Percentiles rank a stretch among this genome's conserved stretches.
phyloP scores from a whole-genome alignment of 2,113 vertebrate species.

The Willisornis vidua region DNA sequence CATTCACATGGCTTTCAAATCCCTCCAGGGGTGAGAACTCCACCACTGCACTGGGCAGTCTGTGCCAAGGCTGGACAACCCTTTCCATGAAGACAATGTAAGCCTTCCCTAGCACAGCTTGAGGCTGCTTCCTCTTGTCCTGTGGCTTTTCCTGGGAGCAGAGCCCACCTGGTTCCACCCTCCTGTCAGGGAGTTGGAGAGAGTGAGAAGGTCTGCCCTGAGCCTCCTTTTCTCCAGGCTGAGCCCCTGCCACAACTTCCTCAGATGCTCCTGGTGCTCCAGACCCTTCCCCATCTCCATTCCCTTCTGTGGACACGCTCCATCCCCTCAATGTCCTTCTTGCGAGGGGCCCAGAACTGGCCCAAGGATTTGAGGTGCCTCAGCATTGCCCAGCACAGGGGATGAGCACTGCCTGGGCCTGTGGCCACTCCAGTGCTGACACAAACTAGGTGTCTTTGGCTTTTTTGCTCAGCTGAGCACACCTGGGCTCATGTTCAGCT shows the following conservation, averaged over 20 bases:
- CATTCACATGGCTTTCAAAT: fast-evolving
- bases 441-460: background rate
- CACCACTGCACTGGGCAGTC: background rate
- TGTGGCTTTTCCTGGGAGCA: background rate
- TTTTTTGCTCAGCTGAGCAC: background rate
- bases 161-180: background rate
- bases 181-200: background rate
- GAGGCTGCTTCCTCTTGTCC: background rate
- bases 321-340: background rate
- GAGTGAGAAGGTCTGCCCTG: background rate
- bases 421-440: background rate
- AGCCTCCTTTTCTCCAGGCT: background rate
- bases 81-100: background rate
- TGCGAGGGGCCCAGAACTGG: background rate
- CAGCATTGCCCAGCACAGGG: background rate
- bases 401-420: background rate
- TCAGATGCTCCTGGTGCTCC: background rate
- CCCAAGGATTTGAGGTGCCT: background rate
- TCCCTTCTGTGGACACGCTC: background rate
- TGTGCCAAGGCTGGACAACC: background rate
- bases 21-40: no score
- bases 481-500: background rate
- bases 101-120: background rate
- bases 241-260: background rate
- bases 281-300: background rate